phyloP scores from a whole-genome alignment of 2,797 vertebrate species.

The Falco columbarius region DNA sequence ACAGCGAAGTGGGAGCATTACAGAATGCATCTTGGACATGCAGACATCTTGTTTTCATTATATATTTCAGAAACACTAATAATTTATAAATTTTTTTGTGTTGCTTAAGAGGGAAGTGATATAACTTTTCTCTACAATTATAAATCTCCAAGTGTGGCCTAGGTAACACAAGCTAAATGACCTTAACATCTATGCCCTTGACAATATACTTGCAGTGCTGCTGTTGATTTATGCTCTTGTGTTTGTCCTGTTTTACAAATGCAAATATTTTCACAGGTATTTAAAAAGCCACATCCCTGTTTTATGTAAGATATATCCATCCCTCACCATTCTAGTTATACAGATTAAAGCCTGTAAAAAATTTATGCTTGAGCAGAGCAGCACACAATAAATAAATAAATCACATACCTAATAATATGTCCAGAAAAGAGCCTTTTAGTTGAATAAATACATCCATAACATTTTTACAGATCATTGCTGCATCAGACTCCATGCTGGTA shows the following conservation, averaged over 20 bases:
- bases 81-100: not conserved
- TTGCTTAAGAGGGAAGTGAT: not conserved
- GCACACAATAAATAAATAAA: not conserved
- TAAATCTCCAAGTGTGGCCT: not conserved
- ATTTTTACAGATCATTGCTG: not conserved
- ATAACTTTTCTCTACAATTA: not conserved
- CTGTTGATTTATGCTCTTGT: not conserved
- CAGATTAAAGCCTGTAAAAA: not conserved
- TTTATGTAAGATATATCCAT: not conserved
- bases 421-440: not conserved
- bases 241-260: constrained; percentile 17
- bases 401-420: not conserved
- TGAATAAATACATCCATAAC: not conserved
- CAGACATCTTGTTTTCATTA: not conserved
- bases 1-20: not conserved
- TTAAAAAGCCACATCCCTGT: not conserved
- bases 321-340: not conserved
- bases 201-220: not conserved
- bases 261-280: constrained; percentile 35
- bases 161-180: not conserved
- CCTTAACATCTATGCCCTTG: constrained; percentile 2
- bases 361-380: not conserved
- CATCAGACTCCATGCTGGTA: not conserved
- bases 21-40: not conserved
- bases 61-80: not conserved